phyloP scores from a whole-genome alignment of 2,888 invertebrate species.

The Epiblema foenella region DNA sequence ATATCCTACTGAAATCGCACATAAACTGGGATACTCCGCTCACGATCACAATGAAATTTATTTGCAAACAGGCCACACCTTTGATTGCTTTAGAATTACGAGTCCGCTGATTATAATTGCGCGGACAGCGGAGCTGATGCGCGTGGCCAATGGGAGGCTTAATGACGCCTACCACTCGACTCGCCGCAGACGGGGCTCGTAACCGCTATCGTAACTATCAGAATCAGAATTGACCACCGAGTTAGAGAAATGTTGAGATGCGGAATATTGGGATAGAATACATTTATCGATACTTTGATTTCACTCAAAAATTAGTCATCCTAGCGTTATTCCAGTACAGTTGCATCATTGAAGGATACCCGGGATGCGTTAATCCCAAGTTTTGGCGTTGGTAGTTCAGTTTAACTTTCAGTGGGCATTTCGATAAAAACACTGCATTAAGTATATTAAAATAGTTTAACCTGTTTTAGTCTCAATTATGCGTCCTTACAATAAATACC shows the following conservation, averaged over 20 bases:
- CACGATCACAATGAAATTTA: conserved; percentile 49
- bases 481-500: too few relatives aligned
- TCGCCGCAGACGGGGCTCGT: conserved; percentile 13
- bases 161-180: conserved; percentile 74
- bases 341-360: too few relatives aligned
- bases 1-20: conserved; percentile 36
- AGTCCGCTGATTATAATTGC: conserved; percentile 83
- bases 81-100: conserved; percentile 84
- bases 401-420: too few relatives aligned
- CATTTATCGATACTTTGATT: neutral
- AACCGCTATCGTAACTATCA: neutral
- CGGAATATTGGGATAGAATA: neutral
- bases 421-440: too few relatives aligned
- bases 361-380: too few relatives aligned
- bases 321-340: too few relatives aligned
- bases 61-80: conserved; percentile 71
- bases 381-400: too few relatives aligned
- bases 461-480: too few relatives aligned
- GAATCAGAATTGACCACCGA: conserved; percentile 31
- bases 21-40: conserved; percentile 42
- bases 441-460: too few relatives aligned
- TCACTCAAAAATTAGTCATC: too few relatives aligned
- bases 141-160: conserved; percentile 80
- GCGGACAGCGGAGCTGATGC: conserved; percentile 81
- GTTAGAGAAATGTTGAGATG: conserved; percentile 1